Evolutionary conservation across 1,140 invertebrate genomes (phyloP), one percentile per base, ranked within the genome.

Genomic region (Parasteatoda tepidariorum): DNA sequence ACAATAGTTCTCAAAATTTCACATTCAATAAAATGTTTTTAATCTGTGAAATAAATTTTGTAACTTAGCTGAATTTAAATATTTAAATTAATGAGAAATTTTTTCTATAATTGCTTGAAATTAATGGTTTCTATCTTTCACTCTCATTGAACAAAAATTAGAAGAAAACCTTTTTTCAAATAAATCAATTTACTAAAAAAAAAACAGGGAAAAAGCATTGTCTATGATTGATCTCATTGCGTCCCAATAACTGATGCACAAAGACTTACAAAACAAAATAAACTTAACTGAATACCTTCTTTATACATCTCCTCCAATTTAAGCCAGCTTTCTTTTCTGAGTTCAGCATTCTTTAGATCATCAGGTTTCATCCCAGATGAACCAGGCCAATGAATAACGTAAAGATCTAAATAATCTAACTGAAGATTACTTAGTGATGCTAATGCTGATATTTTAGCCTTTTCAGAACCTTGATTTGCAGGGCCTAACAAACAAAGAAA

Each of bases 361-460:
- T 90, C 89, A 30, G 91, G 89, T 22, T 90, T 87, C 54, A 91
- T 87, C 67, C 91, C 89, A 26, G 90, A 87, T 68, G 89, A 89
- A n/a, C 94, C 95, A 54, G 95, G 95, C 93, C 95, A 96, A 87
- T 97, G 95, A 85, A 97, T 94, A 28, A 97, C 90, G 87, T 94
- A 95, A n/a, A 97, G 89, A 89, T 97, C 95, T 0, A 96, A 88
- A 87, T 96, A 96, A 48, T 91, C 89, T 6, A 91, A 89, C 71
- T 92, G 90, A 2, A 97, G 87, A 59, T 92, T 91, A 22, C 89
- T 87, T 7, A 96, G 86, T 6, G 94, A 94, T 41, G 88, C 89
- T 59, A 91, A 86, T 18, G 94, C 92, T 34, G 93, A 92, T 64
- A 89, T 86, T 33, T 91, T 89, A 74, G 88, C 90, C 61, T 91